These are phyloP conservation scores for Drosophila testacea DNA, from an alignment of 2,888 invertebrate species.

Conservation along the genomic window DNA sequence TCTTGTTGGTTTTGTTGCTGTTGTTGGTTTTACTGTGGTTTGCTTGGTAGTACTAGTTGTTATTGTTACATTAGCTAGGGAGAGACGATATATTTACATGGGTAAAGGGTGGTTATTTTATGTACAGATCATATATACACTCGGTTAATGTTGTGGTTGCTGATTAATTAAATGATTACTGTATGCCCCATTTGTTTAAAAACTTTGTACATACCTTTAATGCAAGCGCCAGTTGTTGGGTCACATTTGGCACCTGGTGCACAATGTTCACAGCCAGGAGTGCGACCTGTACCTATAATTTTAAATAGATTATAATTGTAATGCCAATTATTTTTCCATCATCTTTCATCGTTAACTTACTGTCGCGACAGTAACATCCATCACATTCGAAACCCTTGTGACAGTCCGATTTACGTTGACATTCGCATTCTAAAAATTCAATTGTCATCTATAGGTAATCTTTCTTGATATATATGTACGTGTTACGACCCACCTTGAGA, in stretches of 20 bases:
- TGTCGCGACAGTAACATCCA: conserved; percentile 89
- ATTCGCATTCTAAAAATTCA: conserved; percentile 85
- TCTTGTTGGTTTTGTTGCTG: conserved; percentile 53
- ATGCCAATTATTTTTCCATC: not conserved
- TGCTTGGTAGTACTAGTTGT: conserved; percentile 81
- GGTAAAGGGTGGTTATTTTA: conserved; percentile 79
- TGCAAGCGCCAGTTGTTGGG: conserved; percentile 92
- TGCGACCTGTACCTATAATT: conserved; percentile 75
- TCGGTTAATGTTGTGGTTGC: conserved; percentile 57
- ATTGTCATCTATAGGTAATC: not conserved
- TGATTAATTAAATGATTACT: conserved; percentile 16
- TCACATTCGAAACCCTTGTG: conserved; percentile 88
- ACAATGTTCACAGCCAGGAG: conserved; percentile 90
- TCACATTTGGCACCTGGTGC: conserved; percentile 92
- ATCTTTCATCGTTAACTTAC: conserved; percentile 85
- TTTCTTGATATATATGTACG: not conserved
- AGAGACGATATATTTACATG: conserved; percentile 83
- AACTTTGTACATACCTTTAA: conserved; percentile 89
- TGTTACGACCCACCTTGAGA: conserved; percentile 88
- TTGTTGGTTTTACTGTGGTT: conserved; percentile 71
- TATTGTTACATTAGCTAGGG: conserved; percentile 85
- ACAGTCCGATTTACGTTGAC: conserved; percentile 90
- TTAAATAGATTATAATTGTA: not conserved
- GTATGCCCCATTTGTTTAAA: conserved; percentile 22
- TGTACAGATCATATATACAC: conserved; percentile 77